phyloP scores from a whole-genome alignment of 2,888 invertebrate genomes.

The Capitulum mitella region DNA sequence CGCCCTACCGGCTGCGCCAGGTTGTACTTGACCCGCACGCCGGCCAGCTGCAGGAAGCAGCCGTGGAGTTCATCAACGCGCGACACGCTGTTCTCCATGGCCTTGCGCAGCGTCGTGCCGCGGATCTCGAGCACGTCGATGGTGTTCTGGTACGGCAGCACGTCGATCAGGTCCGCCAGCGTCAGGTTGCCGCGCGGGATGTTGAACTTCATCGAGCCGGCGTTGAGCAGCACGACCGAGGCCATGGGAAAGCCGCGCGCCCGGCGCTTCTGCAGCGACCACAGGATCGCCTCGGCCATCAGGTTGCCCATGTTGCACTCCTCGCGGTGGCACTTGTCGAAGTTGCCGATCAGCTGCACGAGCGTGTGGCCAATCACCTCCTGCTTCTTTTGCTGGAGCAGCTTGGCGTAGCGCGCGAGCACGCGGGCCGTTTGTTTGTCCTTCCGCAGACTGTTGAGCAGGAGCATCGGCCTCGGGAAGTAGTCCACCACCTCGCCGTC shows the following conservation, averaged over 20 bases:
- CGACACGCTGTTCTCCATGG: not conserved
- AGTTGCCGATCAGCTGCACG: not conserved
- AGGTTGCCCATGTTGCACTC: slow-evolving; percentile 2
- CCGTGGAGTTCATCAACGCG: not conserved
- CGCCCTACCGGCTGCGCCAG: not conserved
- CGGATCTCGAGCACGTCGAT: not conserved
- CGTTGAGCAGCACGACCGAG: not conserved
- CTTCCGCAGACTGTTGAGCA: not conserved
- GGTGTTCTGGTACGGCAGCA: not conserved
- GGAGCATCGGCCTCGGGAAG: not conserved
- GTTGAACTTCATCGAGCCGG: not conserved
- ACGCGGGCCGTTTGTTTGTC: not conserved
- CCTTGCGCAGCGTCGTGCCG: not conserved
- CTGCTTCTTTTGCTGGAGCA: not conserved
- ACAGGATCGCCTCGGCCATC: not conserved
- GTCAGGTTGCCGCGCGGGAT: not conserved
- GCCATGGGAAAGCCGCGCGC: not conserved
- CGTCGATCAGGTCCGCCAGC: not conserved
- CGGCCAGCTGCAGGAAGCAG: not conserved
- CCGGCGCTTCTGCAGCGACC: not conserved
- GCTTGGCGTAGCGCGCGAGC: not conserved
- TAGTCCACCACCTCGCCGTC: not conserved
- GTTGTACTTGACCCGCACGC: not conserved
- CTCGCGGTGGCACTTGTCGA: not conserved
- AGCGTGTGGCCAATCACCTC: not conserved